phyloP scores from a whole-genome alignment of 2,113 vertebrate genomes.

The Prionailurus viverrinus region DNA sequence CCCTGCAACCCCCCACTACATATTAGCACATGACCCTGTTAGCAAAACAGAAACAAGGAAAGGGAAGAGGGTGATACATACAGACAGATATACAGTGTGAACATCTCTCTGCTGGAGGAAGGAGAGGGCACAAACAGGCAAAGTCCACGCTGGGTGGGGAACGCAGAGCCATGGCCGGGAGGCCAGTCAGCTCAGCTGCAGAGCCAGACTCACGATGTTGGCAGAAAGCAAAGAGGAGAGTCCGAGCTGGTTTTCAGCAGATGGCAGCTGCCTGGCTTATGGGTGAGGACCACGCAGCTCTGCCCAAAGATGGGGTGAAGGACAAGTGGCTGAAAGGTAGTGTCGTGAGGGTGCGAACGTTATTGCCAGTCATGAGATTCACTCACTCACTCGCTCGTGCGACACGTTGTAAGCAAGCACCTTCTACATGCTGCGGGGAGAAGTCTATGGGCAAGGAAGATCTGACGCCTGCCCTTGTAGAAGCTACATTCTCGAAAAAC shows the following conservation, averaged over 20 bases:
- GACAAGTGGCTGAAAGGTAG: accelerated
- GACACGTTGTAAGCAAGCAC: neutral
- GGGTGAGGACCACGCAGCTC: neutral
- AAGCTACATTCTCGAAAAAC: neutral
- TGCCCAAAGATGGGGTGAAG: neutral
- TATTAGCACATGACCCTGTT: neutral
- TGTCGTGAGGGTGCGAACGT: neutral
- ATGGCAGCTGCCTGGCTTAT: neutral
- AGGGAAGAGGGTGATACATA: too few relatives aligned
- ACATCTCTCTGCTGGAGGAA: too few relatives aligned
- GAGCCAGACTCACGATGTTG: neutral
- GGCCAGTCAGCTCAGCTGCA: neutral
- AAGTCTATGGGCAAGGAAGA: neutral
- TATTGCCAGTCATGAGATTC: neutral
- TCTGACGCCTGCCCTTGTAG: neutral
- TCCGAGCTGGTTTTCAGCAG: neutral
- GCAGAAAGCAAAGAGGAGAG: accelerated
- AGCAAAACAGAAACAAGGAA: neutral
- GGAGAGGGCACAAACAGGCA: accelerated
- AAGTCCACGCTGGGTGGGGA: too few relatives aligned
- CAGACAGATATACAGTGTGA: neutral
- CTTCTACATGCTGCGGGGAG: neutral
- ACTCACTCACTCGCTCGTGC: neutral
- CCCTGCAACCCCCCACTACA: too few relatives aligned
- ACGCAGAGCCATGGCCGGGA: neutral